phyloP scores from a whole-genome alignment of 2,888 invertebrate genomes.

The Drosophila nr. perissopoda region DNA sequence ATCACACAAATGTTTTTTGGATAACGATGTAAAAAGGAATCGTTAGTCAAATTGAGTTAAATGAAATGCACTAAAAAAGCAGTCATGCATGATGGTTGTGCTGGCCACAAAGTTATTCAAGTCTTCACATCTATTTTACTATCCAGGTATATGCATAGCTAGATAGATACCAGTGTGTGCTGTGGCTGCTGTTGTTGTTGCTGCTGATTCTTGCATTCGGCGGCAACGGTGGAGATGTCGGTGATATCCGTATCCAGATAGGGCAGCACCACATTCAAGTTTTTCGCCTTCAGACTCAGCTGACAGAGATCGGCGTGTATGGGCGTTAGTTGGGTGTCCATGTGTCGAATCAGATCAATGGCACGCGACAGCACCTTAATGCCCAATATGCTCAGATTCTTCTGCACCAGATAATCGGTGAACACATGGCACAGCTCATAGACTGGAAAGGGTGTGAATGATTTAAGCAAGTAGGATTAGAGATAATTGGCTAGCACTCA shows the following conservation, averaged over 20 bases:
- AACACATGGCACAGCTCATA: constrained; percentile 95
- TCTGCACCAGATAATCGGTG: constrained; percentile 91
- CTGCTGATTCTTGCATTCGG: constrained; percentile 71
- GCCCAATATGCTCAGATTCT: constrained; percentile 91
- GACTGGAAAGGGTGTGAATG: constrained; percentile 87
- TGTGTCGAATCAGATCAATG: constrained; percentile 94
- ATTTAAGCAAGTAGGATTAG: background rate
- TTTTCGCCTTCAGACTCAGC: constrained; percentile 95
- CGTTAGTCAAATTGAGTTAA: too few relatives aligned
- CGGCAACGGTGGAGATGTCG: constrained; percentile 90
- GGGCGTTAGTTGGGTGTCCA: constrained; percentile 95
- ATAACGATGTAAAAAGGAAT: background rate
- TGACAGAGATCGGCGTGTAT: constrained; percentile 97
- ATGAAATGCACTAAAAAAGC: background rate
- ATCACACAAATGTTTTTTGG: background rate
- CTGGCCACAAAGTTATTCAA: background rate
- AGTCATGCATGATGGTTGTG: background rate
- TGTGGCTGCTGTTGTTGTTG: constrained; percentile 67
- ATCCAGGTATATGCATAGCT: background rate
- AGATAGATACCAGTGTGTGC: constrained; percentile 51
- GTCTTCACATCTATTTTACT: background rate
- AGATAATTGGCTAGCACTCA: constrained; percentile 28
- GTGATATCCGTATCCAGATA: constrained; percentile 96
- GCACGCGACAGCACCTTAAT: constrained; percentile 93
- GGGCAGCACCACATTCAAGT: constrained; percentile 95